Evolutionary conservation across 2,113 vertebrate genomes (phyloP).

Genomic region (Rhabdornis inornatus): DNA sequence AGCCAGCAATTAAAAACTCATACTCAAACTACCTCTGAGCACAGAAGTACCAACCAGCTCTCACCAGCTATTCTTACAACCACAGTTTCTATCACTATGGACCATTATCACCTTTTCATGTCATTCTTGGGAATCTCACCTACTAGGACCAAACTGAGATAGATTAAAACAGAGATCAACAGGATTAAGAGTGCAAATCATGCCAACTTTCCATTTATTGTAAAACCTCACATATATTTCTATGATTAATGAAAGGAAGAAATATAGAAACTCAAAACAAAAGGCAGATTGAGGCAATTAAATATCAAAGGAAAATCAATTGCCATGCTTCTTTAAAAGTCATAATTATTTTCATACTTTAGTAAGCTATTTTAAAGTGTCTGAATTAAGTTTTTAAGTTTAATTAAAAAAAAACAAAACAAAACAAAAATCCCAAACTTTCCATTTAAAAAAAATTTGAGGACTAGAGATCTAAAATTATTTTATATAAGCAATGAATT

Average conservation of each 20-base stretch:
- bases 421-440: neutral
- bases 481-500: neutral
- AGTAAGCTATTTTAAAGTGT: neutral
- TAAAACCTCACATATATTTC: neutral
- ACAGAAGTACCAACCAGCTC: neutral
- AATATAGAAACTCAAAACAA: neutral
- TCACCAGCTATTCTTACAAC: neutral
- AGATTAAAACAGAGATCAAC: neutral
- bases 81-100: neutral
- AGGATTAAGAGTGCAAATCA: neutral
- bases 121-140: neutral
- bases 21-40: neutral
- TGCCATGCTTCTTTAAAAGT: neutral
- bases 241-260: neutral
- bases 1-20: neutral
- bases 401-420: neutral
- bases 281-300: neutral
- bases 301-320: neutral
- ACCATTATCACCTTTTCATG: neutral
- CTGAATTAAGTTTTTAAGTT: neutral
- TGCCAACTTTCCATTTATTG: neutral
- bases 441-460: neutral
- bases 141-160: neutral
- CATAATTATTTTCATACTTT: neutral
- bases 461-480: neutral